Percentiles rank a stretch among this genome's conserved stretches.
These are phyloP conservation scores for Falco peregrinus DNA, from an alignment of 2,797 vertebrate species.

Conservation along the genomic window DNA sequence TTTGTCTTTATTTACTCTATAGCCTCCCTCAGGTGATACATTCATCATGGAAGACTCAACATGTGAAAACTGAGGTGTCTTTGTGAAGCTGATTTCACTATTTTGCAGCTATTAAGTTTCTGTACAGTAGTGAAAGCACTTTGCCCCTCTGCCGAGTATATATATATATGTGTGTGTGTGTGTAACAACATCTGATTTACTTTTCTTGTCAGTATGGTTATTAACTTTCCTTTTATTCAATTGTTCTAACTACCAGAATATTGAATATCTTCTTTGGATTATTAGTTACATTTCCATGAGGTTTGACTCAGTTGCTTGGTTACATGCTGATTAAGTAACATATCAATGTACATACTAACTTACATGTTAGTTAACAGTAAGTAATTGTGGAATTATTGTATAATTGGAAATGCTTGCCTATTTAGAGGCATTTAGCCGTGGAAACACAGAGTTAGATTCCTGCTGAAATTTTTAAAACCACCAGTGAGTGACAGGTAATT, in stretches of 20 bases:
- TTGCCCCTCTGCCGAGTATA: accelerated
- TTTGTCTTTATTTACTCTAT: background rate
- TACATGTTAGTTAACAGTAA: background rate
- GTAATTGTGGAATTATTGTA: background rate
- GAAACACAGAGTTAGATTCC: background rate
- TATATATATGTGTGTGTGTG: background rate
- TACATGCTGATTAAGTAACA: background rate
- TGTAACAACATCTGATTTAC: background rate
- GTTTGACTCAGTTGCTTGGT: background rate
- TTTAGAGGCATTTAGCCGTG: background rate
- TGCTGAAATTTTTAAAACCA: background rate
- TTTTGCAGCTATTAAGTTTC: background rate
- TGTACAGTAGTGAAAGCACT: background rate
- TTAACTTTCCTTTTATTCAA: background rate
- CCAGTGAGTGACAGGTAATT: background rate
- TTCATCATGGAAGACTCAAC: background rate
- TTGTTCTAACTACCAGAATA: background rate
- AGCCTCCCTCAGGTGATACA: background rate
- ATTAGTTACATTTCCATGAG: background rate
- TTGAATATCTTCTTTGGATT: background rate
- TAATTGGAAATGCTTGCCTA: background rate
- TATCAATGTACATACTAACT: background rate
- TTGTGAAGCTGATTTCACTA: background rate
- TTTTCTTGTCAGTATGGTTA: background rate
- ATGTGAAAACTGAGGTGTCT: background rate